Conservation (phyloP, 2,113 vertebrate genomes). For the Procapra przewalskii region DNA sequence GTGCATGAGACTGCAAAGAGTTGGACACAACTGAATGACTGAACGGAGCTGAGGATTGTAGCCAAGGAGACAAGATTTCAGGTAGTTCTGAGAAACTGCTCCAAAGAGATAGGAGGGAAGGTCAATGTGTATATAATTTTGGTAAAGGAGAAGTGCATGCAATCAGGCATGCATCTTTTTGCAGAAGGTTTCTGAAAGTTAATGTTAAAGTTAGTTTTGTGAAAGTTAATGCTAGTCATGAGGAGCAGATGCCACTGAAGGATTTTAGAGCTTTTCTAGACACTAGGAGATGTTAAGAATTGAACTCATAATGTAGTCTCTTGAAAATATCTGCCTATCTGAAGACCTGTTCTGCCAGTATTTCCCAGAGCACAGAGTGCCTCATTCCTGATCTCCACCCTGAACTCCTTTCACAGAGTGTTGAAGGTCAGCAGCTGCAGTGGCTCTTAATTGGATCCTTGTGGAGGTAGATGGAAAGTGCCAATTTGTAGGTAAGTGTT, state of each 20-base stretch:
- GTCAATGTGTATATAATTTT: not conserved
- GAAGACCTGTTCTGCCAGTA: not conserved
- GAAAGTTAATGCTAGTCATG: not conserved
- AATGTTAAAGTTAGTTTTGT: not conserved
- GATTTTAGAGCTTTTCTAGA: not conserved
- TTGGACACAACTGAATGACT: not conserved
- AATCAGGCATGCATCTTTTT: not conserved
- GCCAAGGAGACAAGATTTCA: not conserved
- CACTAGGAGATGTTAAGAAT: not conserved
- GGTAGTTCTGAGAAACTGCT: not conserved
- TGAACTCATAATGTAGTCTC: not conserved
- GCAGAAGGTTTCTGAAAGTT: not conserved
- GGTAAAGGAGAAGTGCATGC: not conserved
- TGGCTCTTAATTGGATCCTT: not conserved
- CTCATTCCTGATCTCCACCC: not conserved
- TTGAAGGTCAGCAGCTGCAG: not conserved
- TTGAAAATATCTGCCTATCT: not conserved
- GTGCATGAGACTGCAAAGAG: not conserved
- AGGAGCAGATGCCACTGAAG: not conserved
- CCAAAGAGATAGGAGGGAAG: not conserved
- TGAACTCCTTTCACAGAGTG: not conserved
- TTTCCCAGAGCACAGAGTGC: not conserved
- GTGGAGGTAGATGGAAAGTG: not conserved
- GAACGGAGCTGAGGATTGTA: not conserved
- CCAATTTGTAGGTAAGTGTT: not conserved